Evolutionary conservation across 2,113 vertebrate species (phyloP).

Genomic region (Ceyx melanurus): DNA sequence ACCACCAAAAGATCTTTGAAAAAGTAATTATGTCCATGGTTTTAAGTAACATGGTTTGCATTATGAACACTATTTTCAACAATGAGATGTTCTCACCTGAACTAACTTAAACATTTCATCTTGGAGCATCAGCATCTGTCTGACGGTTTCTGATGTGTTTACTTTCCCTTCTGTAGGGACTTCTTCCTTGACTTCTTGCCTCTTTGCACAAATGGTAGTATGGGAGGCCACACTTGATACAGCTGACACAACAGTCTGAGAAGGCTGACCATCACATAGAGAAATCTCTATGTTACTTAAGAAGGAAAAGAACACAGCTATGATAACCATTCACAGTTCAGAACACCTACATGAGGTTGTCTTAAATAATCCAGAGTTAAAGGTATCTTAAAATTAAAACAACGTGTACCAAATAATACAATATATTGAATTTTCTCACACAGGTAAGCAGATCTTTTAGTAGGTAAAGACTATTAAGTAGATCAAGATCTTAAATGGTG

Average conservation of each 20-base stretch:
- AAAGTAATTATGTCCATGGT: not conserved
- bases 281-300: slow-evolving; percentile 4
- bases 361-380: not conserved
- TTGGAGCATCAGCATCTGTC: slow-evolving; percentile 84
- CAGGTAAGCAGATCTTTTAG: not conserved
- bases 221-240: not conserved
- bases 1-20: not conserved
- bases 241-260: not conserved
- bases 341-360: not conserved
- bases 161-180: slow-evolving; percentile 1
- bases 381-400: not conserved
- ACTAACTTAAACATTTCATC: slow-evolving; percentile 91
- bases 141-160: slow-evolving; percentile 67
- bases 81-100: slow-evolving; percentile 79
- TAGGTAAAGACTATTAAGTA: not conserved
- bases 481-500: not conserved
- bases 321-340: not conserved
- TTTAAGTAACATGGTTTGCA: not conserved
- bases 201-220: not conserved
- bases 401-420: not conserved
- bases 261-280: not conserved
- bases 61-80: not conserved
- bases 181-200: not conserved
- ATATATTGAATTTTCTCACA: not conserved
- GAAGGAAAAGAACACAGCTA: not conserved